Evolutionary conservation across 2,888 invertebrate species (phyloP).

Genomic region (Tuta absoluta): DNA sequence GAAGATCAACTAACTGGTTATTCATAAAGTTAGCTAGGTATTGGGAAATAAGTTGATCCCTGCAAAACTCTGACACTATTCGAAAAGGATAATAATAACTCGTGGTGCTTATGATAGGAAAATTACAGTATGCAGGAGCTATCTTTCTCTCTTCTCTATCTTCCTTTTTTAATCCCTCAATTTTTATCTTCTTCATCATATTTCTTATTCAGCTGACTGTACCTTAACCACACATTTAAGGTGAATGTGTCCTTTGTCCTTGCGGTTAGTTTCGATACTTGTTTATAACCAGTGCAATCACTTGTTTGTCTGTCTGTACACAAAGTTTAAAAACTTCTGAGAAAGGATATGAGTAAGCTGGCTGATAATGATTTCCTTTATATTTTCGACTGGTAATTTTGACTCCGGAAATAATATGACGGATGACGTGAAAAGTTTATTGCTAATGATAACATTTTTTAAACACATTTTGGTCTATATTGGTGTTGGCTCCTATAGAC

Average conservation of each 20-base stretch:
- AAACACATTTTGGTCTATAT: too few relatives aligned
- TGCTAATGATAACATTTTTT: neutral
- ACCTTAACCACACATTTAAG: neutral
- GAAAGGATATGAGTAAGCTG: slow-evolving; percentile 21
- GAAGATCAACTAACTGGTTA: too few relatives aligned
- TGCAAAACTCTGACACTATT: too few relatives aligned
- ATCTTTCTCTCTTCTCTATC: too few relatives aligned
- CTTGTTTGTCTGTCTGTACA: neutral
- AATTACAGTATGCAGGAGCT: too few relatives aligned
- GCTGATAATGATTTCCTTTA: neutral
- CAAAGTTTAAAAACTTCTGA: slow-evolving; percentile 15
- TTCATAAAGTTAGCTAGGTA: too few relatives aligned
- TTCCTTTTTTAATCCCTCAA: too few relatives aligned
- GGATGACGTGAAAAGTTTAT: neutral
- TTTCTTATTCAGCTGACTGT: neutral
- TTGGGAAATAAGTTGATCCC: too few relatives aligned
- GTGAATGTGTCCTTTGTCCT: slow-evolving; percentile 14
- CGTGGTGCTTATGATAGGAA: too few relatives aligned
- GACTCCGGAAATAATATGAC: neutral
- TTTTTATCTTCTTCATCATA: too few relatives aligned
- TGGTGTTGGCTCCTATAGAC: too few relatives aligned
- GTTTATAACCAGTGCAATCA: neutral
- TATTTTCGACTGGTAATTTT: neutral
- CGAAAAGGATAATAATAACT: too few relatives aligned
- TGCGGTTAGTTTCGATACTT: neutral